Conservation (phyloP, 2,888 invertebrate species). For the Octodonta nipae region DNA sequence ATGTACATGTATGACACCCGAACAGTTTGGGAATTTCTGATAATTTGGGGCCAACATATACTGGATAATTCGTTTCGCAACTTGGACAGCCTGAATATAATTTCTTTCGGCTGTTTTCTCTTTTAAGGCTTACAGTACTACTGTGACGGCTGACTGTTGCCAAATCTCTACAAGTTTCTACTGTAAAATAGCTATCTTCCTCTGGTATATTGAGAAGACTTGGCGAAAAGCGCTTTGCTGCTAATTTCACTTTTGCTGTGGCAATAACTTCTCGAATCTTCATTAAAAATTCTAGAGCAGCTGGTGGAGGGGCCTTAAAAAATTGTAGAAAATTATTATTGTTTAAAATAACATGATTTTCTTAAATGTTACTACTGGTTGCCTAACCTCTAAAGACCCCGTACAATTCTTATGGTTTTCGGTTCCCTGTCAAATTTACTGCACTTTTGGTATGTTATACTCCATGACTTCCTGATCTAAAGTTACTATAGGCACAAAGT, state of each 20-base stretch:
- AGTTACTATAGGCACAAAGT: too few species aligned
- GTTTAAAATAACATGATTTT: too few species aligned
- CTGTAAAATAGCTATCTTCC: slow-evolving; percentile 47
- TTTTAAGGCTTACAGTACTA: slow-evolving; percentile 45
- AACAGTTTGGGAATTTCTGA: slow-evolving; percentile 29
- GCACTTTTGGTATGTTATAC: too few species aligned
- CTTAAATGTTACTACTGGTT: too few species aligned
- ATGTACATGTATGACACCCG: slow-evolving; percentile 42
- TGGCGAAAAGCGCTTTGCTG: slow-evolving; percentile 65
- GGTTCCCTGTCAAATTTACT: too few species aligned
- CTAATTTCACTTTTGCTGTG: slow-evolving; percentile 80
- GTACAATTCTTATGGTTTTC: too few species aligned
- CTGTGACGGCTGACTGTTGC: slow-evolving; percentile 38
- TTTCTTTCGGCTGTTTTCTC: slow-evolving; percentile 48
- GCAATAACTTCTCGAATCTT: slow-evolving; percentile 84
- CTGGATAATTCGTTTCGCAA: slow-evolving; percentile 36
- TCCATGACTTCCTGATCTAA: too few species aligned
- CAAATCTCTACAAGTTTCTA: slow-evolving; percentile 40
- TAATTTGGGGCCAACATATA: slow-evolving; percentile 23
- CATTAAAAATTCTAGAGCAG: slow-evolving; percentile 75
- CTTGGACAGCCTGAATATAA: slow-evolving; percentile 55
- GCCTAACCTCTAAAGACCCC: too few species aligned
- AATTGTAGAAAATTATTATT: too few species aligned
- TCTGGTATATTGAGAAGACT: slow-evolving; percentile 69
- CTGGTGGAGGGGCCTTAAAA: slow-evolving; percentile 76